phyloP scores from a whole-genome alignment of 2,888 invertebrate species.

The Drosophila falleni region DNA sequence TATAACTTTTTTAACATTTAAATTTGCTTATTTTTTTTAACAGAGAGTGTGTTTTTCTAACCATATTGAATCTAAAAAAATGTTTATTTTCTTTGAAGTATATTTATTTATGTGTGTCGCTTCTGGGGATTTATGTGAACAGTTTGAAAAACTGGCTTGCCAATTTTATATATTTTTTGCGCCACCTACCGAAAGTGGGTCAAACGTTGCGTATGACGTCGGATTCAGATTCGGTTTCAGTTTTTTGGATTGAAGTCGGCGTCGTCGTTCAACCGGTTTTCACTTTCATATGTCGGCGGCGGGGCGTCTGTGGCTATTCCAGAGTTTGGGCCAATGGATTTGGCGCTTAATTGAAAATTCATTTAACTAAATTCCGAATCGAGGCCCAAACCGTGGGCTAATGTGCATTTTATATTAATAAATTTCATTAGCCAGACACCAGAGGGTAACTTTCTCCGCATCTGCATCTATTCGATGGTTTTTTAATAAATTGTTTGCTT shows the following conservation, averaged over 20 bases:
- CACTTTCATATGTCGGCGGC: conserved; percentile 67
- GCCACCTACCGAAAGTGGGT: conserved; percentile 63
- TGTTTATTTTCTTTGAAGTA: conserved; percentile 19
- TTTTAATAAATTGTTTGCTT: conserved; percentile 66
- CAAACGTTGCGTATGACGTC: conserved; percentile 73
- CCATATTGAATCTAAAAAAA: conserved; percentile 31
- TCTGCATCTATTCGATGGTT: conserved; percentile 51
- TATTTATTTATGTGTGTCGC: conserved; percentile 24
- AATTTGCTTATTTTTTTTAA: conserved; percentile 4
- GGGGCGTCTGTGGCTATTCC: conserved; percentile 58
- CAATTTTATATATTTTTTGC: conserved; percentile 53
- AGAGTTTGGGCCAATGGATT: conserved; percentile 45
- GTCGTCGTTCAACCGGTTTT: conserved; percentile 56
- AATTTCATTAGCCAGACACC: conserved; percentile 68
- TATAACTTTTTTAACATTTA: conserved; percentile 11
- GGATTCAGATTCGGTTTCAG: conserved; percentile 34
- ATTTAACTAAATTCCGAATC: conserved; percentile 66
- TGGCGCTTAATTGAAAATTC: conserved; percentile 79
- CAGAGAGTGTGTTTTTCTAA: neutral
- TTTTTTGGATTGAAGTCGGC: conserved; percentile 21
- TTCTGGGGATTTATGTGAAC: conserved; percentile 38
- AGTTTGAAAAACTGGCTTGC: conserved; percentile 66
- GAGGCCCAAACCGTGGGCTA: conserved; percentile 68
- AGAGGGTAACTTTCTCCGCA: conserved; percentile 69
- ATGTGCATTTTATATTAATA: conserved; percentile 76